Evolutionary conservation across 2,888 invertebrate genomes (phyloP), one percentile per base, ranked within the genome.

Genomic region (Eupithecia centaureata): DNA sequence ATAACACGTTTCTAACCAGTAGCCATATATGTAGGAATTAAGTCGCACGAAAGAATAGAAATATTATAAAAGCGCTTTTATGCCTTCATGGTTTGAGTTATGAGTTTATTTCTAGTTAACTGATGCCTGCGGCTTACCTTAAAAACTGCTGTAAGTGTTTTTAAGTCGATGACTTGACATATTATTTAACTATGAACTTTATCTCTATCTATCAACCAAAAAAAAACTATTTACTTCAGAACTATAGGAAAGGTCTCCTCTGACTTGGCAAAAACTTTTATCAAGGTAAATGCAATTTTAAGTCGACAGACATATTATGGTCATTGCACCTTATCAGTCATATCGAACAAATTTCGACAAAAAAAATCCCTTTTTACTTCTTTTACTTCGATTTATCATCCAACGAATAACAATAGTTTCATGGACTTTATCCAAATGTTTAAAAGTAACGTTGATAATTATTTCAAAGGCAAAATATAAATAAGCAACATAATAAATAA

Each of bases 1-100:
- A 28, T 27, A 70, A 70, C 70, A 63, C 27, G 70, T 70, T 70
- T 58, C 66, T 64, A 67, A 70, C 70, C 70, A 70, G 70, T 70
- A 70, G 70, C 70, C 47, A 56, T 65, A 69, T 65, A 69, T 51
- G 66, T 58, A 63, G 51, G 63, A 69, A 70, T 70, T 66, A 66
- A 70, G 70, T 67, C 58, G 61, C 70, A 60, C 63, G 60, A 70
- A 70, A 70, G 70, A 70, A 70, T 70, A 70, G 63, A 61, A 70
- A 64, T 70, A 70, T 70, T 56, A 66, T 70, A 70, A 67, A 70
- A 70, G 66, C 59, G 52, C 66, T 61, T 64, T 70, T 70, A 70
- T 70, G 61, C 63, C 66, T 70, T 67, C 66, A 70, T 70, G 70
- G 63, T 63, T 58, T 61, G 63, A 67, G 66, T 70, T 70, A 70